Evolutionary conservation across 37 sponge, comb jelly and placozoan species (phyloP).

Genomic region (Theonella swinhoei): DNA sequence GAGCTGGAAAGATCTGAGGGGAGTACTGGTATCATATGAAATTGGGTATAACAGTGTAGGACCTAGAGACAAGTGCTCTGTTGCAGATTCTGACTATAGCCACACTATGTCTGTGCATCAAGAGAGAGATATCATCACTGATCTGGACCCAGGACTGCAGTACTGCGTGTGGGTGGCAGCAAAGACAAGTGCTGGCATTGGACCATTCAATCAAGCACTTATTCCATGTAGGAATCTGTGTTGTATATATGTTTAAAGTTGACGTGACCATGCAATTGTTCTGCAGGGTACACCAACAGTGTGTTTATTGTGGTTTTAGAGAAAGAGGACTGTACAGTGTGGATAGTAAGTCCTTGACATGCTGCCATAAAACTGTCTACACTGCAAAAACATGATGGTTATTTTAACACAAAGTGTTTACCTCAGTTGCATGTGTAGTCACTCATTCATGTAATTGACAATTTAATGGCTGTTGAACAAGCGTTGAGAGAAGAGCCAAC

Average conservation of each 20-base stretch:
- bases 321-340: background rate
- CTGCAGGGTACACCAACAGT: background rate
- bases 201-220: background rate
- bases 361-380: too few species aligned
- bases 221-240: background rate
- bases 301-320: background rate
- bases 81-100: background rate
- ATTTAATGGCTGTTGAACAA: too few species aligned
- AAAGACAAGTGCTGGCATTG: background rate
- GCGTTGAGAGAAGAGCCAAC: too few species aligned
- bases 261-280: background rate
- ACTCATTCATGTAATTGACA: too few species aligned
- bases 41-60: background rate
- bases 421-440: too few species aligned
- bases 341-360: background rate
- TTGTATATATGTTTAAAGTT: too few species aligned
- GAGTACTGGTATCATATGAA: background rate
- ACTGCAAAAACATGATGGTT: too few species aligned
- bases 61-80: background rate
- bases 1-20: background rate
- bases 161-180: background rate
- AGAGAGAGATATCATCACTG: background rate
- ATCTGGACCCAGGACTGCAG: background rate
- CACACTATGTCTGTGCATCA: background rate
- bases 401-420: too few species aligned